Evolutionary conservation across 2,888 invertebrate species (phyloP), one percentile per base, ranked within the genome.

Genomic region (Pristionchus arcanus): DNA sequence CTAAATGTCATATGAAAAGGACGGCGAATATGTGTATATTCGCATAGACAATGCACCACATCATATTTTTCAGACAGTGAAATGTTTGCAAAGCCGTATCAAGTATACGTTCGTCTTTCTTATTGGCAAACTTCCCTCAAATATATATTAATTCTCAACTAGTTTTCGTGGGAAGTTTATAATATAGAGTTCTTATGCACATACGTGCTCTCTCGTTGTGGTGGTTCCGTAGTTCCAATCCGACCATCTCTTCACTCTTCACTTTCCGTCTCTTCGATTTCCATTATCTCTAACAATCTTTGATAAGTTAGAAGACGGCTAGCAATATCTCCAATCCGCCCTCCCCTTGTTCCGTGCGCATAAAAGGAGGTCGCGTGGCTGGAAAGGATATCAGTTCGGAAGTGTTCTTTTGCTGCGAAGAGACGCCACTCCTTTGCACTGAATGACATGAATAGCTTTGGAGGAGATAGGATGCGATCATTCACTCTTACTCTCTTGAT

Each of bases 341-440:
- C 71, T 71, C 71, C 37, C 74, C 74, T 37, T 34, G 37, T 34
- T 74, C 68, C 31, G 16, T 21, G 37, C 74, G 3, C 74, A 74
- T 74, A 74, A 34, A 63, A 74, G 37, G 74, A 37, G 74, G 74
- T 74, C 74, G 74, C 63, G 7, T 63, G n/a, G 37, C 37, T 37
- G 74, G 42, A 37, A 15, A 34, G 37, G 68, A 31, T 68, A 74
- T 74, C 74, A 74, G 68, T 68, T 66, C 66, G 66, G 66, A 66
- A 2, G 16, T 71, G 28, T 71, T 13, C 34, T 3, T 59, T 59
- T 59, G 63, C 63, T 63, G 63, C n/a, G n/a, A 21, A 34, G 37
- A 25, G 37, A 19, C 74, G 74, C 42, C 19, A 1, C 34, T 34
- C 31, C 71, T 21, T 4, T 74, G 74, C 74, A 74, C 74, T 74